phyloP scores from a whole-genome alignment of 1,140 invertebrate genomes.

The Druon quercuslanigerum region DNA sequence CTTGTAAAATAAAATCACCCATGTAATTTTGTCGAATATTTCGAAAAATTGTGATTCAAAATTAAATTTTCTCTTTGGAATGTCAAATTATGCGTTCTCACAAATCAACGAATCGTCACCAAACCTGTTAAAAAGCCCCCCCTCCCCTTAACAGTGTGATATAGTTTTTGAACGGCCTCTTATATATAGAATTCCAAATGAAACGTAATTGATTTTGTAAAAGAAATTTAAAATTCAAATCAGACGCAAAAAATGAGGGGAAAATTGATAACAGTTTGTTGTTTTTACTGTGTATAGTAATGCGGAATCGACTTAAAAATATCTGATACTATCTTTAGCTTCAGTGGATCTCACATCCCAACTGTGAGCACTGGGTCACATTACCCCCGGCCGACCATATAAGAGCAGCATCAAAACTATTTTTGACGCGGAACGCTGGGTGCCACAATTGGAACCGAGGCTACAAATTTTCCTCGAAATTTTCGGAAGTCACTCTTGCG shows the following conservation, averaged over 20 bases:
- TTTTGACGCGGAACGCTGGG: constrained; percentile 65
- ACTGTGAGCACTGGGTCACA: constrained; percentile 64
- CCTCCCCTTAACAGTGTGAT: too few relatives aligned
- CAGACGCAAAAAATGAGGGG: neutral
- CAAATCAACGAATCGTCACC: too few relatives aligned
- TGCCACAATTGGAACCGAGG: constrained; percentile 51
- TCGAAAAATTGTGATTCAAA: too few relatives aligned
- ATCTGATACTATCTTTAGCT: constrained; percentile 67
- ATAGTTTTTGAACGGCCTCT: neutral
- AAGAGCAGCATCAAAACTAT: constrained; percentile 70
- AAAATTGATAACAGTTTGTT: neutral
- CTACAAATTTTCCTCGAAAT: constrained; percentile 39
- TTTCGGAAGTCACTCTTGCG: constrained; percentile 42
- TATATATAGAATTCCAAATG: neutral
- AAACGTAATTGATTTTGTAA: neutral
- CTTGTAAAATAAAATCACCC: too few relatives aligned
- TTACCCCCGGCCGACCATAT: constrained; percentile 72
- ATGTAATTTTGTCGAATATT: too few relatives aligned
- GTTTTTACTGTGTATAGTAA: neutral
- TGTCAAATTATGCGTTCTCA: too few relatives aligned
- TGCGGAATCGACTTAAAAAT: constrained; percentile 66
- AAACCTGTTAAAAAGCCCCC: too few relatives aligned
- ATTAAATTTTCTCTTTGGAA: too few relatives aligned
- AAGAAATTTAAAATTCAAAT: neutral
- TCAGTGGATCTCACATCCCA: constrained; percentile 49